Conservation (phyloP, 2,113 vertebrate species). For the Passer domesticus region DNA sequence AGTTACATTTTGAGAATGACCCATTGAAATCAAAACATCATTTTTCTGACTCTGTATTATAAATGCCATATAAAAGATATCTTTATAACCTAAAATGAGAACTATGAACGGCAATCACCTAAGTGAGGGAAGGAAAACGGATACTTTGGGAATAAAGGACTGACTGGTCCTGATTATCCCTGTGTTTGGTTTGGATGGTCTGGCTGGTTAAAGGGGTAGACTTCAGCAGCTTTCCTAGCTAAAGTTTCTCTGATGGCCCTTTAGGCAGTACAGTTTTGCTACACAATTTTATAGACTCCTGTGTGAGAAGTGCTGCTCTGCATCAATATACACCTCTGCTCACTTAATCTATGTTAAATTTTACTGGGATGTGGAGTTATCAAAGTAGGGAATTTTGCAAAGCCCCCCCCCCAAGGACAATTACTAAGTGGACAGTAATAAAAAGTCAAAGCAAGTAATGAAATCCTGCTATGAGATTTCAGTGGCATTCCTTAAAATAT, state of each 20-base stretch:
- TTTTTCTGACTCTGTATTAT: slow-evolving; percentile 9
- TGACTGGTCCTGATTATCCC: not conserved
- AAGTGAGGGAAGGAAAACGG: not conserved
- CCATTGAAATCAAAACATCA: slow-evolving; percentile 2
- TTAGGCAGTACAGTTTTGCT: not conserved
- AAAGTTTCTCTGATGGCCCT: not conserved
- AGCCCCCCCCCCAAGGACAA: not conserved
- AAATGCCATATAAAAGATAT: slow-evolving; percentile 7
- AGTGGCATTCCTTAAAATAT: not conserved
- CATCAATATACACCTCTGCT: not conserved
- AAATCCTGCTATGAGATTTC: not conserved
- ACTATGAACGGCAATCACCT: not conserved
- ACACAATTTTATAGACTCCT: not conserved
- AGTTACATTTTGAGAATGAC: slow-evolving; percentile 10
- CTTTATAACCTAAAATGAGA: not conserved
- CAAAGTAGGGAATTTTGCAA: not conserved
- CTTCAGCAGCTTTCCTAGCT: not conserved
- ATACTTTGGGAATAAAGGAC: not conserved
- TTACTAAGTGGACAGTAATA: not conserved
- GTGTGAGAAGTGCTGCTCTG: not conserved
- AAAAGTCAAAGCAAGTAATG: not conserved
- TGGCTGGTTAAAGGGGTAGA: not conserved
- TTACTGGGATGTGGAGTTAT: not conserved
- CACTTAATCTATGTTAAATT: not conserved
- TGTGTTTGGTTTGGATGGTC: not conserved